phyloP scores from a whole-genome alignment of 2,113 vertebrate genomes.

The Galemys pyrenaicus region DNA sequence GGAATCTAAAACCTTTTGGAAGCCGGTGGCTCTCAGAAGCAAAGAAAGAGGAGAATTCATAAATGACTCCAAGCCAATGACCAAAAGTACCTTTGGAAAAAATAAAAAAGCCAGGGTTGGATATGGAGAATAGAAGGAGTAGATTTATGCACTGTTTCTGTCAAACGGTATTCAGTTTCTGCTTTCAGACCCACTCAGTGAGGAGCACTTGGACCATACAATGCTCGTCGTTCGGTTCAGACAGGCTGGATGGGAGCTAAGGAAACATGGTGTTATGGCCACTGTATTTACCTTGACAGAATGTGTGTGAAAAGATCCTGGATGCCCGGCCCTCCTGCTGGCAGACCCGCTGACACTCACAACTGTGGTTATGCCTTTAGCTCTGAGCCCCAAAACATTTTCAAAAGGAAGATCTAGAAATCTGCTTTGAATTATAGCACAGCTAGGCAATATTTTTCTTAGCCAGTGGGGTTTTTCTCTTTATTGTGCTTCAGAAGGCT shows the following conservation, averaged over 20 bases:
- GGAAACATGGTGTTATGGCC: neutral
- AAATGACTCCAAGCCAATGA: neutral
- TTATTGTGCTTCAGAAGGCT: conserved; percentile 60
- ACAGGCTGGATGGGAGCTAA: neutral
- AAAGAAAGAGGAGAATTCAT: conserved; percentile 4
- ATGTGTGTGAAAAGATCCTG: neutral
- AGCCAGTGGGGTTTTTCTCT: conserved; percentile 59
- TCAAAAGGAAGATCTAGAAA: conserved; percentile 65
- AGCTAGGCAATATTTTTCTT: conserved; percentile 59
- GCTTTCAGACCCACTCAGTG: neutral
- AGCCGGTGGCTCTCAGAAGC: neutral
- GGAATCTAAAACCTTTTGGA: neutral
- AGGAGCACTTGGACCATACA: neutral
- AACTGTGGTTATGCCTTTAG: conserved; percentile 52
- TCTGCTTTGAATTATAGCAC: conserved; percentile 75
- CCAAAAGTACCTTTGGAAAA: neutral
- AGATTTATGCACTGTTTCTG: neutral
- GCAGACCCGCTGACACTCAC: conserved; percentile 1
- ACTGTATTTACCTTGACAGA: neutral
- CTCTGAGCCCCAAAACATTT: conserved; percentile 28
- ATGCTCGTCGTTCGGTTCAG: neutral
- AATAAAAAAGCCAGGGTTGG: neutral
- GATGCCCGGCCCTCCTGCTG: neutral
- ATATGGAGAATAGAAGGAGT: neutral
- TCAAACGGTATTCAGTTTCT: neutral